phyloP scores from a whole-genome alignment of 2,888 invertebrate species.

The Leptothorax acervorum region DNA sequence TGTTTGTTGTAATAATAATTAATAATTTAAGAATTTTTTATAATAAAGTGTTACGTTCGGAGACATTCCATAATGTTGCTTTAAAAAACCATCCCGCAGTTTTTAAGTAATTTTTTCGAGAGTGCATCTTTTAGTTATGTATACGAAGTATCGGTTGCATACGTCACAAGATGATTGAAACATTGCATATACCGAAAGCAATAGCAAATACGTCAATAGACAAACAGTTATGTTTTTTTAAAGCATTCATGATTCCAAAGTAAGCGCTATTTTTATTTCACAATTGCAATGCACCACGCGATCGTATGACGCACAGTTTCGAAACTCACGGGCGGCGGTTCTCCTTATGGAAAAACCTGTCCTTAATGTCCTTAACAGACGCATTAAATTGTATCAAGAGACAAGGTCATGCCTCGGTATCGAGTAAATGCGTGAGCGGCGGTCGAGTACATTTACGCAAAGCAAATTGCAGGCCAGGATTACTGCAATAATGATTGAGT shows the following conservation, averaged over 20 bases:
- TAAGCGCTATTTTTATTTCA: background rate
- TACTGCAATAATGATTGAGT: background rate
- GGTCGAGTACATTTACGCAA: background rate
- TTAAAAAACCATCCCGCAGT: no score
- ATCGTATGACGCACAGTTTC: constrained; percentile 17
- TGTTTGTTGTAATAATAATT: no score
- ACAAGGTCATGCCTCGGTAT: background rate
- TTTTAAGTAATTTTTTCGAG: no score
- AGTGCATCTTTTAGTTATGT: no score
- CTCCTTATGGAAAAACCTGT: background rate
- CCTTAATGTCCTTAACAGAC: background rate
- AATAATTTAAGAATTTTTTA: no score
- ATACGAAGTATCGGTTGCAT: no score
- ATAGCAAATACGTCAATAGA: background rate
- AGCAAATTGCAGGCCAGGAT: background rate
- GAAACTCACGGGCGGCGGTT: background rate
- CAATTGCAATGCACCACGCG: constrained; percentile 1
- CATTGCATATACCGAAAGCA: background rate
- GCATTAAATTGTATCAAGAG: constrained; percentile 4
- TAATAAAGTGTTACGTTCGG: no score
- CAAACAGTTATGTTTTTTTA: background rate
- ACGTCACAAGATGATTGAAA: background rate
- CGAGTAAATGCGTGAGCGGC: background rate
- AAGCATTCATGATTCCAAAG: background rate
- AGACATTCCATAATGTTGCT: no score